Evolutionary conservation across 2,888 invertebrate species (phyloP), one percentile per base, ranked within the genome.

Genomic region (Cryptus armator): DNA sequence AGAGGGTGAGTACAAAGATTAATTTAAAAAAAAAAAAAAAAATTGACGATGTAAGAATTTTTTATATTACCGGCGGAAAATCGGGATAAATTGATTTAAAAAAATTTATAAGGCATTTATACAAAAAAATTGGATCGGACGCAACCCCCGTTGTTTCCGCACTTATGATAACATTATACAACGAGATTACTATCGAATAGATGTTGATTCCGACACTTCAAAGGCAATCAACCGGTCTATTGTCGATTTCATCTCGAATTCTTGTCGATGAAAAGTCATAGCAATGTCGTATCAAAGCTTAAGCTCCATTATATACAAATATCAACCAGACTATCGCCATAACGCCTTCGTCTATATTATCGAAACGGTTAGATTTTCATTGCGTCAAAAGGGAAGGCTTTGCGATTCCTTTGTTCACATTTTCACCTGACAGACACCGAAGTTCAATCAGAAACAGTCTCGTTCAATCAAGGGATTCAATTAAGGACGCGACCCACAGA

Each of bases 1-100:
- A 86, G 81, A 83, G 85, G 86, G 88, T 88, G 74, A 88, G 86
- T 79, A 83, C 75, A 80, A 6, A 19, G 16, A 44, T 56, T 56
- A 4, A 56, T 53, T 51, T n/a, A n/a, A 24, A 24, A 0, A 24
- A 24, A 56, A 53, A 3, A 19, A 19, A 12, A 56, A 19, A 6
- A 24, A 19, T 10, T 56, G 9, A 16, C 9, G 5, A 51, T 19
- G 19, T 9, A 19, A 19, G 9, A 3, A 53, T 7, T 53, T 7
- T 7, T 9, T 53, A 3, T 3, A 24, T 24, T 24, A 24, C 24
- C 24, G 1, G 3, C 24, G 24, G 24, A 24, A 3, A 24, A 1
- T 24, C 24, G 24, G 3, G 24, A 24, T 24, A 24, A 24, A 24
- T 24, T 24, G 24, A 24, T 24, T 1, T 1, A 24, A 24, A 24